A percentile compares a stretch with the other conserved stretches of the same genome.
These are phyloP conservation scores for Synanceia verrucosa DNA, from an alignment of 2,797 vertebrate species.

Conservation along the genomic window DNA sequence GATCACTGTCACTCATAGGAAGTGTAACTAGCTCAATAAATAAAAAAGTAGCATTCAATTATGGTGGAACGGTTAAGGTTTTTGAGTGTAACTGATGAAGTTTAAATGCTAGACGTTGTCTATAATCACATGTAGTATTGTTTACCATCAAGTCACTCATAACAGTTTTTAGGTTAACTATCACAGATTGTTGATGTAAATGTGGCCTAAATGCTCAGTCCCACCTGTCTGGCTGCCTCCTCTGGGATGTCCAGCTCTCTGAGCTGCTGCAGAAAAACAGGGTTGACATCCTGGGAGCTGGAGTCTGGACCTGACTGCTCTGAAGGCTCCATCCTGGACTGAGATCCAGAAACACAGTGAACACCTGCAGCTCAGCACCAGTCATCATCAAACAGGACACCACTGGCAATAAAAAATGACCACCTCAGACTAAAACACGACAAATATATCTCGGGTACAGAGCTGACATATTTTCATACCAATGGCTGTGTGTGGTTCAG, in stretches of 20 bases:
- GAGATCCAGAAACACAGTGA: conserved; percentile 6
- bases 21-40: not conserved
- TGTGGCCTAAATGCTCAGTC: not conserved
- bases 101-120: not conserved
- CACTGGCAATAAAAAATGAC: too few species aligned
- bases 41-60: not conserved
- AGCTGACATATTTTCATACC: too few species aligned
- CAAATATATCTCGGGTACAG: too few species aligned
- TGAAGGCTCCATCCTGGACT: conserved; percentile 79
- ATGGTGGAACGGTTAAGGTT: not conserved
- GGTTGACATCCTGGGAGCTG: conserved; percentile 81
- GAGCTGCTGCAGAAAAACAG: conserved; percentile 84
- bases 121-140: not conserved
- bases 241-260: conserved; percentile 87
- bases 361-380: not conserved
- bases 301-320: conserved; percentile 73
- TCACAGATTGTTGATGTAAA: not conserved
- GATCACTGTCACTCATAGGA: not conserved
- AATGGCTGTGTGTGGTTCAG: not conserved
- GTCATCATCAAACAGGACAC: not conserved
- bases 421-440: too few species aligned
- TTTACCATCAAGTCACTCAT: not conserved
- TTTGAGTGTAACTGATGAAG: not conserved
- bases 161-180: not conserved
- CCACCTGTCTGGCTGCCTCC: conserved; percentile 86